Conservation (phyloP, 2,888 invertebrate genomes). For the Operophtera brumata region DNA sequence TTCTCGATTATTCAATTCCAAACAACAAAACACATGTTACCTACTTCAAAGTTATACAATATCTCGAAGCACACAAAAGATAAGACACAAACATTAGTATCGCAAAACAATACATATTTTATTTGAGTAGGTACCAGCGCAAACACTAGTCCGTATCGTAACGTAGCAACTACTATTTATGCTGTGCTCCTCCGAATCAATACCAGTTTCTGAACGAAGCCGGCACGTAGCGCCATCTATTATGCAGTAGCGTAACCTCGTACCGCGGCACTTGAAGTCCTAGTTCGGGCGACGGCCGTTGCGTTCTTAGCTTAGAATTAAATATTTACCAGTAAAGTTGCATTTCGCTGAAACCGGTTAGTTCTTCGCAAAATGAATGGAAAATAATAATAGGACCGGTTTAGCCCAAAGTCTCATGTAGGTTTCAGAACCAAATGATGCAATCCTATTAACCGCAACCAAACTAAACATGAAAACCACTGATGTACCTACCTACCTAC, state of each 20-base stretch:
- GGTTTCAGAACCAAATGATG: background rate
- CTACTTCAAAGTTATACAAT: slow-evolving; percentile 14
- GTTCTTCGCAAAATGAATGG: slow-evolving; percentile 3
- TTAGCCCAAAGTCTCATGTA: slow-evolving; percentile 1
- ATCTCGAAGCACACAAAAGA: slow-evolving; percentile 50
- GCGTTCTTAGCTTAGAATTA: slow-evolving; percentile 1
- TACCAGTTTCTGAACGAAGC: slow-evolving; percentile 13
- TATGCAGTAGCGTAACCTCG: slow-evolving; percentile 29
- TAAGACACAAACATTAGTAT: slow-evolving; percentile 51
- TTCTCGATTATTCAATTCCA: slow-evolving; percentile 10
- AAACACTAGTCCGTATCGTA: slow-evolving; percentile 41
- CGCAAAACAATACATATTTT: slow-evolving; percentile 61
- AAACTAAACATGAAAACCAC: background rate
- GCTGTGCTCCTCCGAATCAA: slow-evolving; percentile 17
- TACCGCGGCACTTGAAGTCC: background rate
- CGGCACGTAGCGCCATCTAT: slow-evolving; percentile 35
- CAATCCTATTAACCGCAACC: background rate
- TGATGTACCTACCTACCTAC: too few relatives aligned
- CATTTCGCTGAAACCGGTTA: slow-evolving; percentile 5
- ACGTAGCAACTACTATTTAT: slow-evolving; percentile 10
- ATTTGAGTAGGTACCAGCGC: slow-evolving; percentile 53
- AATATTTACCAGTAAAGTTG: background rate
- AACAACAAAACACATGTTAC: slow-evolving; percentile 31
- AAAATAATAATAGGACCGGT: slow-evolving; percentile 5
- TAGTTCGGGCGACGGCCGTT: slow-evolving; percentile 23